Conservation (phyloP, 2,888 invertebrate species). For the Drosophila falleni region DNA sequence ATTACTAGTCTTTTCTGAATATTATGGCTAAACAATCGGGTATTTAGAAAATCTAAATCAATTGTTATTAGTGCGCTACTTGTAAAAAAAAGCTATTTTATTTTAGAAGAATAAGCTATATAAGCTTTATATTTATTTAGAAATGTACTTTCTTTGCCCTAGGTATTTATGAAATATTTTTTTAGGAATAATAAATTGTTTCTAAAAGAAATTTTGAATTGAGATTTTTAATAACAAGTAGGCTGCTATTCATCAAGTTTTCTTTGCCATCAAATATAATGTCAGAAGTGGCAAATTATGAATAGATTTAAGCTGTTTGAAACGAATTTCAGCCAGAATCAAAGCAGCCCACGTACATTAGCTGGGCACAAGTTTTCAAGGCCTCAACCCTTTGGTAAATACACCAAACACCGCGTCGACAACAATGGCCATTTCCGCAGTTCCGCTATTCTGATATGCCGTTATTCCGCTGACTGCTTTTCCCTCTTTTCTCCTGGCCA, state of each 20-base stretch:
- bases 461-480: conserved; percentile 6
- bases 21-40: too few species aligned
- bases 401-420: conserved; percentile 32
- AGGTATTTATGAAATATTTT: neutral
- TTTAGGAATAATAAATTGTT: neutral
- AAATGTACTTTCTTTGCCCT: neutral
- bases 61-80: too few species aligned
- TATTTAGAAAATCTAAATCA: too few species aligned
- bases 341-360: conserved; percentile 25
- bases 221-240: neutral
- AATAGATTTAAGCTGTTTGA: neutral
- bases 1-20: too few species aligned
- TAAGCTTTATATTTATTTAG: too few species aligned
- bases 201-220: neutral
- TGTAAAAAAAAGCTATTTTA: too few species aligned
- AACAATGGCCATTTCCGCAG: conserved; percentile 51
- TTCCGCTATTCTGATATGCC: conserved; percentile 27
- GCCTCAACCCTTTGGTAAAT: conserved; percentile 55
- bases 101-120: too few species aligned
- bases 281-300: neutral
- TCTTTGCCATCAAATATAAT: neutral
- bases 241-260: neutral
- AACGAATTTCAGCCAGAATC: conserved; percentile 2
- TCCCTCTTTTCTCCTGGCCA: conserved; percentile 6
- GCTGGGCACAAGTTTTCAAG: conserved; percentile 37